These are phyloP conservation scores for Hipposideros armiger DNA, from an alignment of 2,113 vertebrate species.

Conservation along the genomic window DNA sequence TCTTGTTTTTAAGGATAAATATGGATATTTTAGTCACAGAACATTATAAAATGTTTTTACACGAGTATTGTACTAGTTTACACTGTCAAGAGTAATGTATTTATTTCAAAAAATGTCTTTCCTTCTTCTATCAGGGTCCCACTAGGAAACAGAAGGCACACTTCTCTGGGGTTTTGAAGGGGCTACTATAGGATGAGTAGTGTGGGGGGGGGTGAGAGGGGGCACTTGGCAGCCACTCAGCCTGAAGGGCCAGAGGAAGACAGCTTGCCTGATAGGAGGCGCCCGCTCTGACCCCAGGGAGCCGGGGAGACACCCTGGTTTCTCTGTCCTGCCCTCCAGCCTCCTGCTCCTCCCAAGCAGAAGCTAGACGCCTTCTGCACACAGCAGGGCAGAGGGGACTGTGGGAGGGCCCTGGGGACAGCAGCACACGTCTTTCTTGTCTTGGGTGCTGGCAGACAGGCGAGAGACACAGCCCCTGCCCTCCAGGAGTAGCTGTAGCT, in stretches of 20 bases:
- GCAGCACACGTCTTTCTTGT: not conserved
- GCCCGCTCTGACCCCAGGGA: too few species aligned
- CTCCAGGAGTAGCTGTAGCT: not conserved
- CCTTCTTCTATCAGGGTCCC: not conserved
- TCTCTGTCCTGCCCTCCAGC: too few species aligned
- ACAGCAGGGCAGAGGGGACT: not conserved
- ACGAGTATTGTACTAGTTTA: not conserved
- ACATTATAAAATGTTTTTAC: not conserved
- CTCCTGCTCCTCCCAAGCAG: not conserved
- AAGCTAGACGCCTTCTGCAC: not conserved
- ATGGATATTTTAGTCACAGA: not conserved
- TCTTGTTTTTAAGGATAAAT: not conserved
- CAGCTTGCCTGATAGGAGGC: too few species aligned
- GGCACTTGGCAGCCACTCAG: too few species aligned
- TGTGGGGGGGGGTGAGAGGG: too few species aligned
- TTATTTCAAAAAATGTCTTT: not conserved
- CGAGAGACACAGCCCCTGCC: not conserved
- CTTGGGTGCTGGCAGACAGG: not conserved
- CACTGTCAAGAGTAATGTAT: not conserved
- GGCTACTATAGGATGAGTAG: accelerated
- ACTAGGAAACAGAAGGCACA: not conserved
- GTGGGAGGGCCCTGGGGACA: too few species aligned
- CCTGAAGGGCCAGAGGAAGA: too few species aligned
- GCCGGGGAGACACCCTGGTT: too few species aligned
- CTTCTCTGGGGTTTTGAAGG: not conserved